These are phyloP conservation scores for Anadara kagoshimensis DNA, from an alignment of 1,140 invertebrate genomes.

Conservation along the genomic window DNA sequence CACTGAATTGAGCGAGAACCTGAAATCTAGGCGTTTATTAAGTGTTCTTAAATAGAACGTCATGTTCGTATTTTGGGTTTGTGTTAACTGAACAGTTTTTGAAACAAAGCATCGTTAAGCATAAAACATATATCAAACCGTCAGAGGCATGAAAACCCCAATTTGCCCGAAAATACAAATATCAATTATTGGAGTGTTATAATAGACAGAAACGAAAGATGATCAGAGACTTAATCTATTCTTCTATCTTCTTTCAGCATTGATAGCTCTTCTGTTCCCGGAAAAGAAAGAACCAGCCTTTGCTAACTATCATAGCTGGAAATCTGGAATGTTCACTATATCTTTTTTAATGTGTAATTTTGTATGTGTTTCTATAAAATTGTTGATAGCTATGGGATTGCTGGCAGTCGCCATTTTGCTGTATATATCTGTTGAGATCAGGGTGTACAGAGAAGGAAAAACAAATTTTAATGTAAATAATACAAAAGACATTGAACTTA, in stretches of 20 bases:
- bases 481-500: no score
- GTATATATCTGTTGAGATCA: conserved; percentile 55
- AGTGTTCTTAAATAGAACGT: no score
- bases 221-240: not conserved
- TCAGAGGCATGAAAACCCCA: no score
- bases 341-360: conserved; percentile 55
- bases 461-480: not conserved
- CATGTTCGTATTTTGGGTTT: no score
- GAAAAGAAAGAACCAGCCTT: conserved; percentile 55
- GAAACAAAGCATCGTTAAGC: no score
- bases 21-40: no score
- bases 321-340: conserved; percentile 56
- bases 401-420: conserved; percentile 53
- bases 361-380: conserved; percentile 57
- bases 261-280: conserved; percentile 56
- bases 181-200: no score
- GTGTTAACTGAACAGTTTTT: no score
- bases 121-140: no score
- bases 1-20: no score
- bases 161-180: no score
- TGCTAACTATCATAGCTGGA: conserved; percentile 60
- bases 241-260: conserved; percentile 48
- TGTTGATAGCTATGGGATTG: conserved; percentile 55
- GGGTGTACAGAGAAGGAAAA: not conserved
- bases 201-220: no score